These are phyloP conservation scores for Dastarcus helophoroides DNA, from an alignment of 2,888 invertebrate genomes.

Conservation along the genomic window DNA sequence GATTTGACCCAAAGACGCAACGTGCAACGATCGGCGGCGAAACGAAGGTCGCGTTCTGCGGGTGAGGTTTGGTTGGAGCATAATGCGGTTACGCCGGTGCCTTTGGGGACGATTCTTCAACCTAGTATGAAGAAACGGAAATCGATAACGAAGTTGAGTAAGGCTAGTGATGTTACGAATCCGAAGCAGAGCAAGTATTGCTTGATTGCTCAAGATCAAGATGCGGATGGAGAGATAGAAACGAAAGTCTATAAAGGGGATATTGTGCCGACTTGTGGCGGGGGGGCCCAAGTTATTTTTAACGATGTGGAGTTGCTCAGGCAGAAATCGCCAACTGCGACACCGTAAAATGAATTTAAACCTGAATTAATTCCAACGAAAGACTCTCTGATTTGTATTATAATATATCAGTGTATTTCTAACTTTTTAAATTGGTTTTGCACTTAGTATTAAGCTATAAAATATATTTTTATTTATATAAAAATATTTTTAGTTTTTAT, in stretches of 20 bases:
- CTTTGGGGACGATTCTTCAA: slow-evolving; percentile 81
- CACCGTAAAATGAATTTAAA: too few species aligned
- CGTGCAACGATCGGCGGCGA: slow-evolving; percentile 38
- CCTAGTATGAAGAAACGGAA: slow-evolving; percentile 72
- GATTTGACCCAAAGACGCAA: slow-evolving; percentile 9
- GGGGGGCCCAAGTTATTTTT: slow-evolving; percentile 92
- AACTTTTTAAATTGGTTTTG: too few species aligned
- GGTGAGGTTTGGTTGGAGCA: slow-evolving; percentile 81
- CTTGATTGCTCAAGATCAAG: slow-evolving; percentile 83
- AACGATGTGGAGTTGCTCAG: slow-evolving; percentile 85
- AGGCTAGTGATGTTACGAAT: slow-evolving; percentile 63
- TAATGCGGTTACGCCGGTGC: slow-evolving; percentile 64
- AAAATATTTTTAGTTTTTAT: too few species aligned
- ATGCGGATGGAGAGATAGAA: slow-evolving; percentile 84
- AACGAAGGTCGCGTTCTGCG: slow-evolving; percentile 72
- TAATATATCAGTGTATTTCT: too few species aligned
- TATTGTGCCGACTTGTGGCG: slow-evolving; percentile 85
- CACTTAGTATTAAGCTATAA: too few species aligned
- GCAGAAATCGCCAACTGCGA: slow-evolving; percentile 60
- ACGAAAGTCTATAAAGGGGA: slow-evolving; percentile 90
- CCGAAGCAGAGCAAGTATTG: slow-evolving; percentile 71
- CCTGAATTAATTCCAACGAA: too few species aligned
- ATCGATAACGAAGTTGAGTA: slow-evolving; percentile 71
- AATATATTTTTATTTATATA: too few species aligned
- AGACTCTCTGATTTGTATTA: too few species aligned